Evolutionary conservation across 2,888 invertebrate genomes (phyloP), one percentile per base, ranked within the genome.

Genomic region (Phalangium opilio): DNA sequence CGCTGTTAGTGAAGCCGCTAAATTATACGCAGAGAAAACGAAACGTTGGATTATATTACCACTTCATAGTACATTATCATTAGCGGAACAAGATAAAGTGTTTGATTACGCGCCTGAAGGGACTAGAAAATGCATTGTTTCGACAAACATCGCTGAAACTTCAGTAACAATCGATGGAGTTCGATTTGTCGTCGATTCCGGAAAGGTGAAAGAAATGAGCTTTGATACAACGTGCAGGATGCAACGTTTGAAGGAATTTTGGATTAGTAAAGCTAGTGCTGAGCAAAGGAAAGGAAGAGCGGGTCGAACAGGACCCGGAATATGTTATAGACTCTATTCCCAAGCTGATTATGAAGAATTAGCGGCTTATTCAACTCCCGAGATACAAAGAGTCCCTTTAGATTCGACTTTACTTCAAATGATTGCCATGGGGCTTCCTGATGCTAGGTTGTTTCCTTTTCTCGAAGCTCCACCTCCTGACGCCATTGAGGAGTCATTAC

Each of bases 61-160:
- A 0, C 69, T 98, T 19, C 96, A 98, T 62, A 90, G 91, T 64
- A 82, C 87, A 0, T 66, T 98, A 47, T 89, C 93, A 0, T 73
- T 96, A 1, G 78, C 79, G 45, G 95, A 98, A 62, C 98, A 98
- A 68, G 95, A 98, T 64, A 93, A 90, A 72, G 82, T 84, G 7
- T 98, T 98, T 64, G 90, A 95, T 63, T 85, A 89, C 61, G 79
- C 95, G 1, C 95, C 95, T 1, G 86, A 90, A 47, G 87, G 91
- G 3, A 77, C 89, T 2, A 74, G 98, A 45, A 98, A 98, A 65
- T 96, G 95, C 65, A 89, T 98, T 50, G 79, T 98, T 1, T 87
- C 93, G 0, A 98, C 98, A 1, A 98, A 98, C 63, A 96, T 98
- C 49, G 95, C 98, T 0, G 98, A 98, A 71, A 98, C 98, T 0